Conservation (phyloP, 2,797 vertebrate genomes). For the Enteromius paludinosus region DNA sequence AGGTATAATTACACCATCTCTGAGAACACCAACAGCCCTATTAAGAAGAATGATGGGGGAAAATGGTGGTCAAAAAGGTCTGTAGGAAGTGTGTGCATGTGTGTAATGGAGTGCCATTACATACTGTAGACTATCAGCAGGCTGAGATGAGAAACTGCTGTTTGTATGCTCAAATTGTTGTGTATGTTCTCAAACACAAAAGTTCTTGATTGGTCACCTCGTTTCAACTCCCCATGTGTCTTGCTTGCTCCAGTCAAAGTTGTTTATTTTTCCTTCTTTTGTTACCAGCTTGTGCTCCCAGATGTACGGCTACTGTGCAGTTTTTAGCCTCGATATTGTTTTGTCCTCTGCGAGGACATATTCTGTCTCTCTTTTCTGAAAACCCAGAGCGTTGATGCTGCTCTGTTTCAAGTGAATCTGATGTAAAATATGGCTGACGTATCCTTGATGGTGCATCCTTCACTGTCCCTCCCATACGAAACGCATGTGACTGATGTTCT, state of each 20-base stretch:
- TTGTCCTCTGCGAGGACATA: not conserved
- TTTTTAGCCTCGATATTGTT: not conserved
- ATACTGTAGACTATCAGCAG: slow-evolving; percentile 68
- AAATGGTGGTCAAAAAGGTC: slow-evolving; percentile 74
- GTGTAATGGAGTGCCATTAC: slow-evolving; percentile 68
- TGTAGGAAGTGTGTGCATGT: slow-evolving; percentile 62
- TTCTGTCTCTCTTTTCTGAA: slow-evolving; percentile 5
- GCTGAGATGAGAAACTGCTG: slow-evolving; percentile 68
- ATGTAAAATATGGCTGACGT: slow-evolving; percentile 43
- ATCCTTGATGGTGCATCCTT: slow-evolving; percentile 39
- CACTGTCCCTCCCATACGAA: slow-evolving; percentile 24
- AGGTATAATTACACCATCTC: slow-evolving; percentile 66
- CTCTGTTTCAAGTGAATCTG: slow-evolving; percentile 10
- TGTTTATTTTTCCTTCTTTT: slow-evolving; percentile 18
- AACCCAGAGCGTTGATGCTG: slow-evolving; percentile 11
- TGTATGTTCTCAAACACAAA: slow-evolving; percentile 47
- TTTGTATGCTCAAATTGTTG: slow-evolving; percentile 58
- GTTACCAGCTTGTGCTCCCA: slow-evolving; percentile 26
- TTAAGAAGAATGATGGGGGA: slow-evolving; percentile 71
- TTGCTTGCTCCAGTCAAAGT: slow-evolving; percentile 1
- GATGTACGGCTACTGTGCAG: not conserved
- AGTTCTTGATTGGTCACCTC: slow-evolving; percentile 53
- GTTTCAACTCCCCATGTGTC: not conserved
- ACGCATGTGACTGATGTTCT: slow-evolving; percentile 43
- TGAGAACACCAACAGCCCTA: slow-evolving; percentile 62